These are phyloP conservation scores for Amphilophus citrinellus DNA, from an alignment of 2,113 vertebrate genomes.

Conservation along the genomic window DNA sequence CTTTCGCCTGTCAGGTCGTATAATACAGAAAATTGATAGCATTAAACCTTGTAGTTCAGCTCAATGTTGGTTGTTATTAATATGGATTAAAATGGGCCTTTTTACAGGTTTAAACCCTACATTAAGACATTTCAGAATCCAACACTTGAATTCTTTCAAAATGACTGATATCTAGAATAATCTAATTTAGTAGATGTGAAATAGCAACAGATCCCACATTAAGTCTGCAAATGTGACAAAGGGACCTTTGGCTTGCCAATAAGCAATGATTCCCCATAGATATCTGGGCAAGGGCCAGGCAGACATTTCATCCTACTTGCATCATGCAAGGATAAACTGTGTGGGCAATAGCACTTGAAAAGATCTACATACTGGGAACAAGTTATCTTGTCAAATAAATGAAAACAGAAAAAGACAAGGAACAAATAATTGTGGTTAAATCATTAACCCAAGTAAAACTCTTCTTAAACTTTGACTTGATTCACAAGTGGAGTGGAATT, in stretches of 20 bases:
- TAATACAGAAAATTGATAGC: conserved; percentile 20
- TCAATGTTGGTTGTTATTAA: conserved; percentile 29
- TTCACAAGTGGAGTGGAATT: background rate
- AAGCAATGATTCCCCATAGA: conserved; percentile 34
- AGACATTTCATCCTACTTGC: conserved; percentile 67
- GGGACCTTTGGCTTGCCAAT: conserved; percentile 37
- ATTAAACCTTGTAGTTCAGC: conserved; percentile 9
- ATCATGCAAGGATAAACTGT: conserved; percentile 63
- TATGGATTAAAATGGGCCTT: background rate
- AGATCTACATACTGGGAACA: conserved; percentile 28
- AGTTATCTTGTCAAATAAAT: conserved; percentile 25
- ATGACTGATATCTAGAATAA: background rate
- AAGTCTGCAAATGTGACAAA: conserved; percentile 17
- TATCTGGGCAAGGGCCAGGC: conserved; percentile 19
- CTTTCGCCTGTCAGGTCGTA: conserved; percentile 10
- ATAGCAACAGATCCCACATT: conserved; percentile 31
- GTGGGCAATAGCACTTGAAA: conserved; percentile 36
- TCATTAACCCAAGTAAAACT: background rate
- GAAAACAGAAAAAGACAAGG: conserved; percentile 1
- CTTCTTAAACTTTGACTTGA: background rate
- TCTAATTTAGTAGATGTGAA: background rate
- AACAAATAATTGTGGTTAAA: background rate
- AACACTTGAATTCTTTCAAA: background rate
- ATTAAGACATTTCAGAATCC: background rate
- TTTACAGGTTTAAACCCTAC: background rate